Base-by-base conservation (phyloP, 2,113 vertebrate genomes). In the Grammomys dolichurus region DNA sequence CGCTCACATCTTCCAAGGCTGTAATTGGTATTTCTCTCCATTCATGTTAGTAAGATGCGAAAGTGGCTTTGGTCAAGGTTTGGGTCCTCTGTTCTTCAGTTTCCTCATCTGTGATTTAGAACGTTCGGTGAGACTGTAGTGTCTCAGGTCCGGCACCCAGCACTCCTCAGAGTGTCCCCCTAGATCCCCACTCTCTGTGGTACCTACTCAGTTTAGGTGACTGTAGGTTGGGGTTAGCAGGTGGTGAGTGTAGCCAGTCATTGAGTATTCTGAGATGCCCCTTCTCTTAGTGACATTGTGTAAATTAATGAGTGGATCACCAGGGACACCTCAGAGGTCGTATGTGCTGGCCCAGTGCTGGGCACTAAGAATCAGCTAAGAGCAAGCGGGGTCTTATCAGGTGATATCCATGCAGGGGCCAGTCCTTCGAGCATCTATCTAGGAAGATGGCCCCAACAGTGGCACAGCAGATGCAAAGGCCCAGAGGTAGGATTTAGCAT, bases 121-220 rank as follows among this genome's bases (percentile, higher is more conserved):
- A 16, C 24, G 19, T 78, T 3, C 13, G 8, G 4, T 14, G 58
- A 82, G 46, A 76, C 8, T 22, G 17, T 13, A 4, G 0, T 4
- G 36, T 11, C 43, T 1, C 3, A 28, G 58, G 40, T 26, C 58
- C 75, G 10, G 60, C 54, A 28, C 28, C 17, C 5, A 4, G 40
- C 1, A 19, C 24, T 51, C 84, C 40, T 65, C 4, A 1, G 1
- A 28, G 43, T 0, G 9, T 54, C 20, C 22, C 43, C 2, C 36
- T 16, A 0, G 1, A 22, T 60, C 17, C 0, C 28, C 24, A 65
- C 16, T 28, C 10, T 31, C 43, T 22, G 13, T 0, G 11, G 17
- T 36, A 0, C 36, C 20, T 36, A 26, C 0, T 5, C 24, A 11
- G 31, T 67, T 3, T 8, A 51, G 54, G 24, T 3, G 77, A 54